A percentile compares a stretch with the other conserved stretches of the same genome.
These are phyloP conservation scores for Arion vulgaris DNA, from an alignment of 1,140 invertebrate species.

Conservation along the genomic window DNA sequence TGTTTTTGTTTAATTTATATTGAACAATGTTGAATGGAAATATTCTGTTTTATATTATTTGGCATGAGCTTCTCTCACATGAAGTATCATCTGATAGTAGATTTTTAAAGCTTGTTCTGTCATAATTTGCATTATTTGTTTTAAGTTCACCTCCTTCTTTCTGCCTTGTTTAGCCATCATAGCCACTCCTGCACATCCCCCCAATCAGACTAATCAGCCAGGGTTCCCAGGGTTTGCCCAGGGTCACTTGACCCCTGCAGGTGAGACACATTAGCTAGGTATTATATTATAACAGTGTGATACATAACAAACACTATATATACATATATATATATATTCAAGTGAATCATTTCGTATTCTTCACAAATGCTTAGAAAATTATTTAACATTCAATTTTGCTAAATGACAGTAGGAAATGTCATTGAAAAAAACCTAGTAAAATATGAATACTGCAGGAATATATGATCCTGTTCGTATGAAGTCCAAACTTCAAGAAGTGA, in stretches of 20 bases:
- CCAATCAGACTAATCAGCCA: constrained; percentile 4
- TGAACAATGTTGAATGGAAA: background rate
- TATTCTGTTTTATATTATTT: background rate
- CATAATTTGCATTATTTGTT: background rate
- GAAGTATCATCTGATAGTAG: background rate
- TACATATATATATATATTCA: no score
- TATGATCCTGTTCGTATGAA: no score
- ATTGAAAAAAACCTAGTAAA: no score
- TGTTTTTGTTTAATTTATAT: background rate
- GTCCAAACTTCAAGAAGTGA: no score
- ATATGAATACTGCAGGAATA: no score
- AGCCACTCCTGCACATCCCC: constrained; percentile 19
- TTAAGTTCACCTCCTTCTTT: background rate
- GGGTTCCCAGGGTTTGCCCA: constrained; percentile 7
- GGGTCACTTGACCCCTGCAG: constrained; percentile 24
- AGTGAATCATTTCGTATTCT: no score
- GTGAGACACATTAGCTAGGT: constrained; percentile 9
- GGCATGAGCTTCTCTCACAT: background rate
- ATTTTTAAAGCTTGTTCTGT: background rate
- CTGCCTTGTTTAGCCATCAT: constrained; percentile 8
- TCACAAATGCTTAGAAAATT: no score
- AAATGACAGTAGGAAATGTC: no score
- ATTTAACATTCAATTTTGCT: no score
- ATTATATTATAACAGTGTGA: background rate
- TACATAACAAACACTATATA: background rate